phyloP scores from a whole-genome alignment of 2,888 invertebrate genomes.

The Dynastes hyllus region DNA sequence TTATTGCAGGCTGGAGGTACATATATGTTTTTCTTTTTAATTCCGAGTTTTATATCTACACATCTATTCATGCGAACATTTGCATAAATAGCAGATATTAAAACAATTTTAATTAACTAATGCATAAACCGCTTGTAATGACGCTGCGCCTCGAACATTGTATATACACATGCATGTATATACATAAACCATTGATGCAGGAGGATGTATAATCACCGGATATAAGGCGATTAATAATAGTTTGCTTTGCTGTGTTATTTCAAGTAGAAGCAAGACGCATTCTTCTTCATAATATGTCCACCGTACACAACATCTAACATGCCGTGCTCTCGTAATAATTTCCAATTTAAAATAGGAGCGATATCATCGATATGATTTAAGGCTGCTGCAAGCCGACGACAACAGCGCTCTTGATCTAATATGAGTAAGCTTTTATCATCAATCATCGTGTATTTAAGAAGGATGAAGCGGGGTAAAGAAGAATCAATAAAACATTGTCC shows the following conservation, averaged over 20 bases:
- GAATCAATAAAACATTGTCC: constrained; percentile 10
- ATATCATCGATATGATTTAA: constrained; percentile 29
- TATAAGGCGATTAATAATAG: constrained; percentile 14
- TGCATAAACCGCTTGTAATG: constrained; percentile 7
- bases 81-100: constrained; percentile 7
- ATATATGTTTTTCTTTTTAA: background rate
- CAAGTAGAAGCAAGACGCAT: background rate
- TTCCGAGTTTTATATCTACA: no score
- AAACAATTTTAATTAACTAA: constrained; percentile 15
- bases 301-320: constrained; percentile 4
- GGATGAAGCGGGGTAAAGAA: background rate
- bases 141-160: background rate
- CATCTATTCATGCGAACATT: background rate
- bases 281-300: constrained; percentile 14
- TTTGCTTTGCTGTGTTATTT: constrained; percentile 6
- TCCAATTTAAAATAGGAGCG: constrained; percentile 21
- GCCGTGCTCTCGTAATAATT: constrained; percentile 26
- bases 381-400: background rate
- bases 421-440: constrained; percentile 16
- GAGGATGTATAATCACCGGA: constrained; percentile 1
- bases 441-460: constrained; percentile 14
- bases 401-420: constrained; percentile 10
- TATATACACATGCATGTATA: background rate
- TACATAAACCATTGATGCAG: background rate
- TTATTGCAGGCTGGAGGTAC: background rate